A percentile compares a stretch with the other conserved stretches of the same genome.
Evolutionary conservation across 2,888 invertebrate genomes (phyloP).

Genomic region (Heliconius cydno): DNA sequence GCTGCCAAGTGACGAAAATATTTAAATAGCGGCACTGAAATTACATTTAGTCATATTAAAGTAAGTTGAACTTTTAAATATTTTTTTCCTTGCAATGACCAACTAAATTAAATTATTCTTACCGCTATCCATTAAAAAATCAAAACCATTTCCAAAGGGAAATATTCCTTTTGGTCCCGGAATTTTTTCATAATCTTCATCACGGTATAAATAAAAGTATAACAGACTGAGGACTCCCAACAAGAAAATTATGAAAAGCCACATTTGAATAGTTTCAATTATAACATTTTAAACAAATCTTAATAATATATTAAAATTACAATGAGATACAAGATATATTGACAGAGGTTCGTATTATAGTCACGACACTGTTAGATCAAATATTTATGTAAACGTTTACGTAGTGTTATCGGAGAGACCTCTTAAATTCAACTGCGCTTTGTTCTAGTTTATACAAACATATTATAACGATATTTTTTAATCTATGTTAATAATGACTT

Average conservation of each 20-base stretch:
- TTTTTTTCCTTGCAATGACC: not conserved
- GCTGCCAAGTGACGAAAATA: slow-evolving; percentile 4
- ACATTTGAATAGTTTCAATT: slow-evolving; percentile 1
- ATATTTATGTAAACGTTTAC: not conserved
- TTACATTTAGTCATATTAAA: not conserved
- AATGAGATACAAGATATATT: not conserved
- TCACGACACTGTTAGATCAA: not conserved
- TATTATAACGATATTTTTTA: slow-evolving; percentile 9
- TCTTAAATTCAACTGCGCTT: slow-evolving; percentile 7
- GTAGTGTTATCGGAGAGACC: not conserved
- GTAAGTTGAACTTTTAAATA: not conserved
- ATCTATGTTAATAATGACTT: not conserved
- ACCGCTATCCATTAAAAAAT: slow-evolving; percentile 53
- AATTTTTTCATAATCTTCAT: slow-evolving; percentile 51
- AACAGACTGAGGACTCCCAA: not conserved
- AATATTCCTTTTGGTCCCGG: slow-evolving; percentile 50
- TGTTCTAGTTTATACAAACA: too few relatives aligned
- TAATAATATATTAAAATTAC: not conserved
- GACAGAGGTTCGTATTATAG: not conserved
- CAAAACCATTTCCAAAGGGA: slow-evolving; percentile 49
- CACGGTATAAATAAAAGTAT: slow-evolving; percentile 36
- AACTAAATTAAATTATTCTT: not conserved
- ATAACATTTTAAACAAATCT: not conserved
- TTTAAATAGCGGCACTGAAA: slow-evolving; percentile 10
- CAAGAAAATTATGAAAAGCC: not conserved